Percentiles rank a stretch among this genome's conserved stretches.
phyloP scores from a whole-genome alignment of 2,113 vertebrate species.

The Progne subis region DNA sequence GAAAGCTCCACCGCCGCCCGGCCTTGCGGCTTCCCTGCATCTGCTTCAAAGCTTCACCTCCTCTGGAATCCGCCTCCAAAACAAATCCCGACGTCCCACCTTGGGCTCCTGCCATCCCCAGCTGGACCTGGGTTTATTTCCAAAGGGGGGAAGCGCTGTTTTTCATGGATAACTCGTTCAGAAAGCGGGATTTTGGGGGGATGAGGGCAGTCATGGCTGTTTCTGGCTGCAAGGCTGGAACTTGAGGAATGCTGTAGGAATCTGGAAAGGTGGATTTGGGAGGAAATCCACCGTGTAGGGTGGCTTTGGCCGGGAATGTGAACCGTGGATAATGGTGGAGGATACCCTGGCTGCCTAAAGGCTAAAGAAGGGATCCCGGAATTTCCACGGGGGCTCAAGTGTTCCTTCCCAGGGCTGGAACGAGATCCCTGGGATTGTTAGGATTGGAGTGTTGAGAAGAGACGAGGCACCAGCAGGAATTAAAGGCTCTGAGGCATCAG shows the following conservation, averaged over 20 bases:
- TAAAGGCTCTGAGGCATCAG: neutral
- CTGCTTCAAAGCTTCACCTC: constrained; percentile 1
- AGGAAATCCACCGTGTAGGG: neutral
- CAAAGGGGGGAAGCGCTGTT: neutral
- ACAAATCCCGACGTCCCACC: neutral
- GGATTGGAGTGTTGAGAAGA: neutral
- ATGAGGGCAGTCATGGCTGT: neutral
- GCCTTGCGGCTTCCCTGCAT: neutral
- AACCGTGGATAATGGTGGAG: neutral
- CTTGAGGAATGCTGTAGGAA: neutral
- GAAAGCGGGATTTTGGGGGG: neutral
- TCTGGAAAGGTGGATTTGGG: neutral
- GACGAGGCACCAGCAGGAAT: neutral
- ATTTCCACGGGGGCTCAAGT: neutral
- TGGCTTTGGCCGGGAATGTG: neutral
- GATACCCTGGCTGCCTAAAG: neutral
- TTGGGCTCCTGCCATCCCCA: constrained; percentile 30
- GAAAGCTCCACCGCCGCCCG: fast-evolving
- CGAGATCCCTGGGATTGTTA: neutral
- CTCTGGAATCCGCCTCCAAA: neutral
- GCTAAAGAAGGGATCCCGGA: neutral
- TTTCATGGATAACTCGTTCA: fast-evolving
- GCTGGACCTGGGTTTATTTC: neutral
- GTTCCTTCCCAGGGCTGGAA: neutral
- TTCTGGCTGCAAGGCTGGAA: neutral